These are phyloP conservation scores for Aleiodes testaceus DNA, from an alignment of 2,888 invertebrate genomes.

Conservation along the genomic window DNA sequence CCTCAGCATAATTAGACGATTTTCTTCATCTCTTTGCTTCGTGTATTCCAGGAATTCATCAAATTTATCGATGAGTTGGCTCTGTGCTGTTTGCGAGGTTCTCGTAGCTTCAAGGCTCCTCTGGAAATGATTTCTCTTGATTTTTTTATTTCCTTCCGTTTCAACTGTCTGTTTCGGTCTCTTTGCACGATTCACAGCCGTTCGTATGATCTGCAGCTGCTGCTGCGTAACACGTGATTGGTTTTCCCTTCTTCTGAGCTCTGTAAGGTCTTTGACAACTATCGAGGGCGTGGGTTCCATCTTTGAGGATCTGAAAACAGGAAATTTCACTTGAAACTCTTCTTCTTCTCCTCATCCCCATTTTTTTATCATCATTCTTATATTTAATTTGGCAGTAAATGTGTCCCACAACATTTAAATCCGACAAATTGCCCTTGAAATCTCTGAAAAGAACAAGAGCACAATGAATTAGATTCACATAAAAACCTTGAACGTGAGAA, in stretches of 20 bases:
- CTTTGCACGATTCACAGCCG: conserved; percentile 38
- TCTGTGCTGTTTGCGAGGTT: conserved; percentile 3
- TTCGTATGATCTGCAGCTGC: conserved; percentile 39
- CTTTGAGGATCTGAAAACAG: conserved; percentile 26
- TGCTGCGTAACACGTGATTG: conserved; percentile 36
- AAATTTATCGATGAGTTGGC: conserved; percentile 50
- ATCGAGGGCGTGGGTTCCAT: conserved; percentile 45
- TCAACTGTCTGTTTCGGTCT: conserved; percentile 31
- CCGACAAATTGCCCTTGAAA: conserved; percentile 5
- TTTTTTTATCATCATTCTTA: neutral
- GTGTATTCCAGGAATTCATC: conserved; percentile 64
- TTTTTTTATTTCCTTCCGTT: conserved; percentile 41
- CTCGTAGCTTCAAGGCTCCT: neutral
- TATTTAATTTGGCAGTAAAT: neutral
- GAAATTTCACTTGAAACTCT: neutral
- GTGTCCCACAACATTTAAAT: neutral
- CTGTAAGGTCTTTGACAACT: conserved; percentile 50
- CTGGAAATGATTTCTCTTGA: conserved; percentile 24
- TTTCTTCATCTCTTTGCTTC: conserved; percentile 63
- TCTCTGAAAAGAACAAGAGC: conserved; percentile 19
- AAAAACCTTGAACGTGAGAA: conserved; percentile 29
- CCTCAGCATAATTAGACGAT: conserved; percentile 59
- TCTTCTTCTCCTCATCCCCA: too few species aligned
- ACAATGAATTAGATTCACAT: conserved; percentile 35
- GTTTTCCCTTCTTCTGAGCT: conserved; percentile 43